phyloP scores from a whole-genome alignment of 1,140 invertebrate genomes.

The Geopemphigus sp. region DNA sequence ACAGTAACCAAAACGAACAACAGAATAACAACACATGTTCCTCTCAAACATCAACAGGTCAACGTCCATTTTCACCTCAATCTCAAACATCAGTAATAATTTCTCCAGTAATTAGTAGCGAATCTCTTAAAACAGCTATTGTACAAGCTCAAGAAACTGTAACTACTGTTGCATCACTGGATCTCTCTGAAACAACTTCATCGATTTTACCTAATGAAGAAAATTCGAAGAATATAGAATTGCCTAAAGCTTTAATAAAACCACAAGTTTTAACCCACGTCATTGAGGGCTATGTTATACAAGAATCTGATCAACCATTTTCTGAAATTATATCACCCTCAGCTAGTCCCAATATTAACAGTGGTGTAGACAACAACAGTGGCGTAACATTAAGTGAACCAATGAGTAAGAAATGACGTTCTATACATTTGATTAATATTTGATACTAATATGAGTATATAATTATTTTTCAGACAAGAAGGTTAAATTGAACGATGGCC shows the following conservation, averaged over 20 bases:
- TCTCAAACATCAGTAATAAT: neutral
- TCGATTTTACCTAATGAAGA: constrained; percentile 10
- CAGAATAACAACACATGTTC: constrained; percentile 56
- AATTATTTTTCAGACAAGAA: constrained; percentile 52
- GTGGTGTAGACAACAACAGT: constrained; percentile 54
- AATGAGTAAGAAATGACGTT: constrained; percentile 59
- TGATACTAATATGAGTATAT: no score
- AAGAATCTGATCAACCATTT: constrained; percentile 78
- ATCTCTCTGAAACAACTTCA: constrained; percentile 23
- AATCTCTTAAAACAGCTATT: neutral
- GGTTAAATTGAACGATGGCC: neutral
- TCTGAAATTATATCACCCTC: constrained; percentile 70
- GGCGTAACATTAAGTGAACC: constrained; percentile 63
- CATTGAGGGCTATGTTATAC: constrained; percentile 95
- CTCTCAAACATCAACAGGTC: constrained; percentile 37
- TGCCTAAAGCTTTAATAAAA: constrained; percentile 88
- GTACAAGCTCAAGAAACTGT: neutral
- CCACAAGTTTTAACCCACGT: constrained; percentile 94
- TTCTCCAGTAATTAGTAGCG: neutral
- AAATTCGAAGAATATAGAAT: constrained; percentile 51
- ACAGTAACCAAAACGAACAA: neutral
- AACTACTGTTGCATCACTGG: neutral
- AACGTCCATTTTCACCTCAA: neutral
- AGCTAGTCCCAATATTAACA: constrained; percentile 57
- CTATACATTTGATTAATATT: constrained; percentile 53